Evolutionary conservation across 2,797 vertebrate species (phyloP).

Genomic region (Chloroceryle inda): DNA sequence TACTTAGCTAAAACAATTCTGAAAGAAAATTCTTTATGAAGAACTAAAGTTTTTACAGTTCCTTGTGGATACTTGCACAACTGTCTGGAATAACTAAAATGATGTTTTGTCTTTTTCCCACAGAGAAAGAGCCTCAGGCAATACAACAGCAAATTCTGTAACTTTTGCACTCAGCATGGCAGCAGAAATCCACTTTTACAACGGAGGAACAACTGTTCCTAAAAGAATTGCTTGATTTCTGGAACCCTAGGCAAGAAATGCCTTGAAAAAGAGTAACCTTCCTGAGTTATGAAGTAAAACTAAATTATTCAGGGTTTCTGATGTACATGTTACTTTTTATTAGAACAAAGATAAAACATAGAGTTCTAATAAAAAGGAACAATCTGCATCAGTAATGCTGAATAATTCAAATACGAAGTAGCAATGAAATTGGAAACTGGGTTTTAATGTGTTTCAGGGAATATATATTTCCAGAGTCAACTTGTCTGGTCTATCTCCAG

Average conservation of each 20-base stretch:
- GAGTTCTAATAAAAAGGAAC: conserved; percentile 11
- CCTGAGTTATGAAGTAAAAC: neutral
- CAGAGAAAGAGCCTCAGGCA: conserved; percentile 41
- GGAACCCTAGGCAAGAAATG: neutral
- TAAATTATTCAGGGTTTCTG: conserved; percentile 57
- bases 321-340: conserved; percentile 18
- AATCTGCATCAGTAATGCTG: neutral
- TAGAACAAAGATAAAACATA: conserved; percentile 6
- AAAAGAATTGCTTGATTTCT: conserved; percentile 46
- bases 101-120: conserved; percentile 48
- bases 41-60: conserved; percentile 30
- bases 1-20: neutral
- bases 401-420: conserved; percentile 19
- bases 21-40: neutral
- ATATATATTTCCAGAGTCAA: neutral
- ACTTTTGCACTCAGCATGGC: conserved; percentile 43
- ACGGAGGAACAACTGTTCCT: conserved; percentile 33
- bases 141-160: conserved; percentile 58
- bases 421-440: neutral
- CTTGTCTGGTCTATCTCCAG: neutral
- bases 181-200: conserved; percentile 43
- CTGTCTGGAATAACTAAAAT: conserved; percentile 21
- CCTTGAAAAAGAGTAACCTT: neutral
- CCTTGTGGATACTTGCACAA: neutral
- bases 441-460: neutral